These are phyloP conservation scores for Calliphora vomitoria DNA, from an alignment of 2,888 invertebrate genomes.

Conservation along the genomic window DNA sequence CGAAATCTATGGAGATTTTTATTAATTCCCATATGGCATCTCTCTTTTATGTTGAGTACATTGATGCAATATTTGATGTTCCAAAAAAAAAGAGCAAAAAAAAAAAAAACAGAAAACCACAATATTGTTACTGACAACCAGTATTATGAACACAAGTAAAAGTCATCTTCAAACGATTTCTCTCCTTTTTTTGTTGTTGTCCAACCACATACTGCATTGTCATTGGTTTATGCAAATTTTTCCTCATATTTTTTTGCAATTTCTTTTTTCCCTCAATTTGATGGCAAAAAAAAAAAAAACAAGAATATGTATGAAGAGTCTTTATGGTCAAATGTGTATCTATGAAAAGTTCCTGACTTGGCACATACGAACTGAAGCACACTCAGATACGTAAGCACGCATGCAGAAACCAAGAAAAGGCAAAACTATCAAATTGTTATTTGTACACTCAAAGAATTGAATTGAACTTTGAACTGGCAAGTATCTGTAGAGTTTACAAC, in stretches of 20 bases:
- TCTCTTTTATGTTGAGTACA: slow-evolving; percentile 20
- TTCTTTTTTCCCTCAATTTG: slow-evolving; percentile 8
- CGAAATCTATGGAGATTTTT: no score
- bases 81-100: slow-evolving; percentile 31
- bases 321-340: slow-evolving; percentile 42
- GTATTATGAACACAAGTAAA: slow-evolving; percentile 60
- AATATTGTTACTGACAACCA: slow-evolving; percentile 69
- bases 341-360: slow-evolving; percentile 38
- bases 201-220: slow-evolving; percentile 72
- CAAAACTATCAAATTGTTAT: slow-evolving; percentile 30
- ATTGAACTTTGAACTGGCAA: slow-evolving; percentile 37
- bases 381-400: not conserved
- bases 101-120: slow-evolving; percentile 52
- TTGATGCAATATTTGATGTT: slow-evolving; percentile 70
- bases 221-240: slow-evolving; percentile 70
- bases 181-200: slow-evolving; percentile 48
- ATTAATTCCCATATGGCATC: slow-evolving; percentile 23
- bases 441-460: slow-evolving; percentile 20
- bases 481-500: not conserved
- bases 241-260: slow-evolving; percentile 20
- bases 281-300: not conserved
- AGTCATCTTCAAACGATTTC: slow-evolving; percentile 52
- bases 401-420: not conserved
- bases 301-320: not conserved
- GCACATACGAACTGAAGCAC: slow-evolving; percentile 15